A percentile compares a stretch with the other conserved stretches of the same genome.
phyloP scores from a whole-genome alignment of 2,113 vertebrate species.

The Ellobius talpinus region DNA sequence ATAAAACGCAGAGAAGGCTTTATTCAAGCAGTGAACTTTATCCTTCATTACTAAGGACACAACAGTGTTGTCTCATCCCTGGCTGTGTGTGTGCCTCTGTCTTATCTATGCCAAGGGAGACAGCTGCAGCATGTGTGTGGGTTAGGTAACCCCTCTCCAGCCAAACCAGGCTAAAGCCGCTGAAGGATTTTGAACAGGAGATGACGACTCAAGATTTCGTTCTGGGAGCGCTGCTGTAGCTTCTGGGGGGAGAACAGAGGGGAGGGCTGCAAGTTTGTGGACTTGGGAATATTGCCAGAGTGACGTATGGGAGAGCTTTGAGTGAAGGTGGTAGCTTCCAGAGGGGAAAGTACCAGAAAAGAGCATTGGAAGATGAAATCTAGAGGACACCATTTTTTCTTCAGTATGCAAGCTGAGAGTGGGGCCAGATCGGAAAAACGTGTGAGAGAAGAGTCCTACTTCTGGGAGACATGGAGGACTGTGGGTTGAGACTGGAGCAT shows the following conservation, averaged over 20 bases:
- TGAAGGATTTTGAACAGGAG: neutral
- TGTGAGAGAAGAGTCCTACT: neutral
- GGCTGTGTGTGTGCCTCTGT: neutral
- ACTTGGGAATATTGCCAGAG: neutral
- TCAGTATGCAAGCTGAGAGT: neutral
- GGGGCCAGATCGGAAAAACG: neutral
- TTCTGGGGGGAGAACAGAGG: neutral
- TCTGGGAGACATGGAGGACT: neutral
- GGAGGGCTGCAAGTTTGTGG: neutral
- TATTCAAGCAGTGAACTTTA: neutral
- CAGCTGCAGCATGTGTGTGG: no score
- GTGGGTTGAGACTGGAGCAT: neutral
- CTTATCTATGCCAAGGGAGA: neutral
- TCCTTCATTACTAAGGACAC: neutral
- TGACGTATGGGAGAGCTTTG: neutral
- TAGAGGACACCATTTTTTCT: neutral
- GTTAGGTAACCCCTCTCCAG: neutral
- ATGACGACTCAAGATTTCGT: neutral
- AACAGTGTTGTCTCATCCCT: neutral
- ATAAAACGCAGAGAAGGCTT: conserved; percentile 40
- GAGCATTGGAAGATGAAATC: neutral
- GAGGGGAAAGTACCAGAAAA: neutral
- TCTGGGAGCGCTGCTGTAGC: neutral
- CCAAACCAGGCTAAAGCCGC: neutral
- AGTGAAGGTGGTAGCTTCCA: neutral